Evolutionary conservation across 30 jellyfish, hydroid and myxozoan species (phyloP).

Genomic region (Hydractinia echinata): DNA sequence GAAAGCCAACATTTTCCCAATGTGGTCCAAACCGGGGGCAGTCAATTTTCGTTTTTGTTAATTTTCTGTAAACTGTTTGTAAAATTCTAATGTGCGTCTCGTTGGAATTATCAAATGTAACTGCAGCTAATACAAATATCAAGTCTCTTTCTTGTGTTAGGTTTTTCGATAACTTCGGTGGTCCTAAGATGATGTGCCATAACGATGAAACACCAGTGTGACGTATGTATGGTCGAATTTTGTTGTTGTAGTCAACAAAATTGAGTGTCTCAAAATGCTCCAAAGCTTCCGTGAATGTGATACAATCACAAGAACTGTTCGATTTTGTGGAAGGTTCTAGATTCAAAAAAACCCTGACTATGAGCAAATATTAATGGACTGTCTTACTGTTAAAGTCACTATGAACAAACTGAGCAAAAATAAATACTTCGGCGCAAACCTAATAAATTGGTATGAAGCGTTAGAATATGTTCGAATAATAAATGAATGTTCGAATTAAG

Average conservation of each 20-base stretch:
- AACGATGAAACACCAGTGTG: slow-evolving; percentile 63
- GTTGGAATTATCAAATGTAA: slow-evolving; percentile 68
- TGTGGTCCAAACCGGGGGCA: slow-evolving; percentile 96
- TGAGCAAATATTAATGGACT: too few species aligned
- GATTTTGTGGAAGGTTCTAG: too few species aligned
- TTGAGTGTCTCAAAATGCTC: slow-evolving; percentile 49
- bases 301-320: neutral
- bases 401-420: too few species aligned
- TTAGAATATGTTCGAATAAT: too few species aligned
- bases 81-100: slow-evolving; percentile 69
- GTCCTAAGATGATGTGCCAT: slow-evolving; percentile 81
- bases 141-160: slow-evolving; percentile 68
- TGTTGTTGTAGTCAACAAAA: slow-evolving; percentile 57
- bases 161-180: slow-evolving; percentile 54
- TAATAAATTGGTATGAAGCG: too few species aligned
- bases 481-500: too few species aligned
- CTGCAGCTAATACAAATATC: slow-evolving; percentile 63
- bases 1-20: slow-evolving; percentile 96
- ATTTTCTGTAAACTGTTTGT: slow-evolving; percentile 73
- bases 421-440: too few species aligned
- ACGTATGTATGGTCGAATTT: slow-evolving; percentile 62
- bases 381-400: too few species aligned
- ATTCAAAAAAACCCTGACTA: too few species aligned
- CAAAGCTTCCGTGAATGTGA: slow-evolving; percentile 63
- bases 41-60: slow-evolving; percentile 74